Percentiles rank a stretch among this genome's conserved stretches.
Evolutionary conservation across 2,888 invertebrate genomes (phyloP).

Genomic region (Eustalomyia histrio): DNA sequence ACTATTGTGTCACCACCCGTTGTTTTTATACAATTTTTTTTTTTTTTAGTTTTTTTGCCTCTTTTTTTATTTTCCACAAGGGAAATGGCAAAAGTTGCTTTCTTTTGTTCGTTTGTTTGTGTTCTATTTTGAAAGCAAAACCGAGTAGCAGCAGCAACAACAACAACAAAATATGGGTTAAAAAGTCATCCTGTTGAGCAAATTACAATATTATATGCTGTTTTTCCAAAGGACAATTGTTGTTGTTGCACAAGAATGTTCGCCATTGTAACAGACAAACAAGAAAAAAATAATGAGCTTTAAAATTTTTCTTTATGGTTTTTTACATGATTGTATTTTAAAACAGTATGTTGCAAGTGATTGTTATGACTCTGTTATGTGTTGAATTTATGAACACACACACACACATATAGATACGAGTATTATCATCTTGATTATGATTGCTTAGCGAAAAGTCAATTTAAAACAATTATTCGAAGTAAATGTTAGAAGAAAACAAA

Average conservation of each 20-base stretch:
- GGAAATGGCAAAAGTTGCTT: constrained; percentile 47
- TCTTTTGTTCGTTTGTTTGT: constrained; percentile 55
- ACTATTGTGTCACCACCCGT: constrained; percentile 51
- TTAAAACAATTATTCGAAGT: neutral
- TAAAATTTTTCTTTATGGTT: constrained; percentile 17
- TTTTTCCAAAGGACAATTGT: constrained; percentile 56
- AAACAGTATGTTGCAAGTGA: neutral
- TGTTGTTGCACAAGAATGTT: constrained; percentile 57
- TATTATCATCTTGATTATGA: neutral
- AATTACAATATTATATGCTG: constrained; percentile 63
- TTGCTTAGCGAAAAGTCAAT: neutral
- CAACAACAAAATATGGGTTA: constrained; percentile 49
- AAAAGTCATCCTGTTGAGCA: constrained; percentile 63
- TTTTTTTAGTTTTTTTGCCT: constrained; percentile 16
- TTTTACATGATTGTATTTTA: constrained; percentile 18
- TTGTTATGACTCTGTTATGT: neutral
- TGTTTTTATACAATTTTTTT: constrained; percentile 28
- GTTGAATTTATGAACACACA: neutral
- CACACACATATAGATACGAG: neutral
- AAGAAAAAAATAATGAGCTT: constrained; percentile 49
- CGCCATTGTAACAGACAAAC: constrained; percentile 45
- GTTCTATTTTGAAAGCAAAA: constrained; percentile 49
- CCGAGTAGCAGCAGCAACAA: neutral
- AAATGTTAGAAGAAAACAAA: neutral
- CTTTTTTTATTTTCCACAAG: constrained; percentile 51